Conservation (phyloP, 53 echinoderm and acorn worm species). For the Arbacia lixula region DNA sequence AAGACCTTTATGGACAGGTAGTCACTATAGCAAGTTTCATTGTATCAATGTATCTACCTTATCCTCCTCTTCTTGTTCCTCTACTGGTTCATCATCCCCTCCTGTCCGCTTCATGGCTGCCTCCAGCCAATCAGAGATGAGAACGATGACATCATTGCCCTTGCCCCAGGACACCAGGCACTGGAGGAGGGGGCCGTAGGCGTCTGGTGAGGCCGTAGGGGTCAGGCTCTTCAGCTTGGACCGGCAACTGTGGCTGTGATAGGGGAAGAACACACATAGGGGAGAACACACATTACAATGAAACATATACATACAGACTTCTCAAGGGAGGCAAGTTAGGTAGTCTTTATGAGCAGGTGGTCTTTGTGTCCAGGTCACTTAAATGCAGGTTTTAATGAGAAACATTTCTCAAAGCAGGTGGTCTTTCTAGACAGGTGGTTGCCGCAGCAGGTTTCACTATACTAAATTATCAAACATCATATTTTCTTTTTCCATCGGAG, state of each 20-base stretch:
- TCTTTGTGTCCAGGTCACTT: too few species aligned
- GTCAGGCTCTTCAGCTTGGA: constrained; percentile 81
- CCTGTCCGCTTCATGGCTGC: constrained; percentile 62
- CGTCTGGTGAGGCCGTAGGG: constrained; percentile 62
- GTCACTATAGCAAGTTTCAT: too few species aligned
- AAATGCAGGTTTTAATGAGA: too few species aligned
- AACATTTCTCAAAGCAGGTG: too few species aligned
- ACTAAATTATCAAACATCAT: too few species aligned
- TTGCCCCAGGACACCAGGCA: constrained; percentile 90
- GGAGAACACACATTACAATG: neutral
- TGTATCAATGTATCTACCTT: constrained; percentile 32
- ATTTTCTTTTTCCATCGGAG: too few species aligned
- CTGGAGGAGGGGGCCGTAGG: constrained; percentile 83
- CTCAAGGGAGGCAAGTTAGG: too few species aligned
- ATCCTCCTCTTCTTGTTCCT: constrained; percentile 34
- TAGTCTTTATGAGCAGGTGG: too few species aligned
- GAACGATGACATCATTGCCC: constrained; percentile 78
- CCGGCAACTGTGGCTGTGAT: constrained; percentile 80
- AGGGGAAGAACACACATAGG: neutral
- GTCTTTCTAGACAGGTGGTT: too few species aligned
- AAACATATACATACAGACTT: neutral
- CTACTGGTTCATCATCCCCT: neutral
- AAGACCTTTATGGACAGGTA: too few species aligned
- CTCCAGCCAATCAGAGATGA: constrained; percentile 88
- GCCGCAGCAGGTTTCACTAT: too few species aligned